Conservation (phyloP, 2,113 vertebrate species). For the Tragelaphus imberbis region DNA sequence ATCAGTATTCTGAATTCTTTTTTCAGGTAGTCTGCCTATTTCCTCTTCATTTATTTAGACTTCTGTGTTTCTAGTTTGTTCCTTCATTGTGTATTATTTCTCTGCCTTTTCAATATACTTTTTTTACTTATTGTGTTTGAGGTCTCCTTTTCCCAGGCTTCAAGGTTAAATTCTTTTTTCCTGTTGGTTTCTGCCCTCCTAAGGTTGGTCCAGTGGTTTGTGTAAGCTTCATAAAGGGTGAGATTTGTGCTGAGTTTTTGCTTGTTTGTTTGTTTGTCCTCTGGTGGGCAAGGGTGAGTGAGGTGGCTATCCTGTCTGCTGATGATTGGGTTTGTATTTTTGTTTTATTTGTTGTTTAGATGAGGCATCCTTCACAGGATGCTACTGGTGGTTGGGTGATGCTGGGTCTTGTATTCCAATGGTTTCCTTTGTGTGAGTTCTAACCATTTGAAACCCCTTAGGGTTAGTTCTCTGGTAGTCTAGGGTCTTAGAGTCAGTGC, state of each 20-base stretch:
- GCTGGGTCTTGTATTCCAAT: not conserved
- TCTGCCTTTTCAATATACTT: not conserved
- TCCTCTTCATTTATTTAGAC: not conserved
- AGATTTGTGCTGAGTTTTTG: not conserved
- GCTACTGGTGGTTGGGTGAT: not conserved
- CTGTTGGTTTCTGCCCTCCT: not conserved
- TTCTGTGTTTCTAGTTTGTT: not conserved
- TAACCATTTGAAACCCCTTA: not conserved
- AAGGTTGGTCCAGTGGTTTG: not conserved
- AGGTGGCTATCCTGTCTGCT: not conserved
- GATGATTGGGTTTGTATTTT: not conserved
- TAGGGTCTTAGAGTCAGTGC: not conserved
- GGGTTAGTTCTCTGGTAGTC: not conserved
- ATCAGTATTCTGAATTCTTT: not conserved
- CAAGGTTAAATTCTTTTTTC: not conserved
- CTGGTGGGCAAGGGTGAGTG: not conserved
- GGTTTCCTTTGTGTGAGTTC: not conserved
- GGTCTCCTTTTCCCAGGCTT: not conserved
- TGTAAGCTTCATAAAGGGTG: not conserved
- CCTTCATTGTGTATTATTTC: not conserved
- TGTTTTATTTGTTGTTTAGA: not conserved
- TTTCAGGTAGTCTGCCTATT: not conserved
- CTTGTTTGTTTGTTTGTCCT: not conserved
- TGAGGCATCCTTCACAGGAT: not conserved
- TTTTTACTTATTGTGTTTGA: not conserved